Base-by-base conservation (phyloP, 2,797 vertebrate genomes). In the Ptychobarbus kaznakovi region DNA sequence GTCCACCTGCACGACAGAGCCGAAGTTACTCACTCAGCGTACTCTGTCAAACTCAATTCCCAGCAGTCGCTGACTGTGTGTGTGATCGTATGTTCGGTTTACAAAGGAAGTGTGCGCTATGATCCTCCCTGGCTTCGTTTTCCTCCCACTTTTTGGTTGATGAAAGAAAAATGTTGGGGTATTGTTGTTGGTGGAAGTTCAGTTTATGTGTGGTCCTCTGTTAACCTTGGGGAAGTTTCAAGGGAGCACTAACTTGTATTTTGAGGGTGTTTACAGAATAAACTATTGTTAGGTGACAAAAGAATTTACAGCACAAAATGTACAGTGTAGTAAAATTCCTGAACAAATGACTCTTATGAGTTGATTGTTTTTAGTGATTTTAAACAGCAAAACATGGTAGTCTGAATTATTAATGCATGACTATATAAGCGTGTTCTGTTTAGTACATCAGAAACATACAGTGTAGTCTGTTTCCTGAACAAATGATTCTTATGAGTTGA, bases 1-100 rank as follows among this genome's bases (percentile, higher is more conserved):
- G 87, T 89, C 90, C 90, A 89, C 86, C 88, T 90, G 88, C 84
- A 35, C 49, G 15, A 74, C 75, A 78, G 73, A 85, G 16, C 80
- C 66, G 16, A 84, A 85, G 79, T 85, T 76, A 86, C 84, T 87
- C 86, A 87, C 87, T 86, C 87, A 89, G 82, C 83, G 53, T 28
- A 63, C 40, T 76, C 70, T 6, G 82, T 78, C 82, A 83, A 80
- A 66, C 76, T 56, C 32, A 65, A 79, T 77, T 84, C 84, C 77
- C 84, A 22, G 22, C 28, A 75, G 58, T n/a, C 8, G 12, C 63
- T 40, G 76, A 72, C 32, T 66, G 12, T 49, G 86, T 82, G 38
- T 44, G 11, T 9, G 4, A 73, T 63, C 51, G 80, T 56, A 22
- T 72, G 53, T 77, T 77, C 40, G 5, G 73, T 65, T 88, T 69